A percentile compares a stretch with the other conserved stretches of the same genome.
These are phyloP conservation scores for Thecocarcelia acutangulata DNA, from an alignment of 2,888 invertebrate species.

Conservation along the genomic window DNA sequence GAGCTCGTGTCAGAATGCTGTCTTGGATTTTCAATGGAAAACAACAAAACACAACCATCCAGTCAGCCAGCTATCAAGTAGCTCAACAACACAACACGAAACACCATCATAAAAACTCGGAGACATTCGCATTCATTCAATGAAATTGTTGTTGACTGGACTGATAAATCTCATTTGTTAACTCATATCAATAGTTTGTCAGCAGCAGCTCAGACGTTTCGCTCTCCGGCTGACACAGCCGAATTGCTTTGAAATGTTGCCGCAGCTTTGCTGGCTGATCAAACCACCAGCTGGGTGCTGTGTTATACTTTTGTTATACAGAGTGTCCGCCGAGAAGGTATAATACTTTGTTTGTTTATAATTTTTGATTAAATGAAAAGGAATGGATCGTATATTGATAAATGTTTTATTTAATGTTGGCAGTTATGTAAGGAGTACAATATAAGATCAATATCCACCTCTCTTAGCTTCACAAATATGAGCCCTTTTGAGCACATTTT, in stretches of 20 bases:
- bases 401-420: no score
- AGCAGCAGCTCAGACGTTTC: not conserved
- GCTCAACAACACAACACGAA: slow-evolving; percentile 28
- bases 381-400: no score
- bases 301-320: no score
- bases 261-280: not conserved
- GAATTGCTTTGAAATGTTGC: not conserved
- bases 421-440: no score
- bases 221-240: not conserved
- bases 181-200: slow-evolving; percentile 27
- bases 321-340: no score
- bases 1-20: slow-evolving; percentile 69
- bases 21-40: slow-evolving; percentile 70
- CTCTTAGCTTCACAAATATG: no score
- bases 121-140: slow-evolving; percentile 23
- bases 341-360: no score
- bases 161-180: slow-evolving; percentile 58
- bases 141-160: slow-evolving; percentile 30
- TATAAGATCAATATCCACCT: no score
- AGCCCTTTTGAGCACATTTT: no score
- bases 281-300: not conserved
- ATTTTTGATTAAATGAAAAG: no score
- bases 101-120: slow-evolving; percentile 36
- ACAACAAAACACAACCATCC: slow-evolving; percentile 23
- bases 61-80: slow-evolving; percentile 7